A percentile compares a stretch with the other conserved stretches of the same genome.
Conservation (phyloP, 1,140 invertebrate genomes). For the Daktulosphaira vitifoliae region DNA sequence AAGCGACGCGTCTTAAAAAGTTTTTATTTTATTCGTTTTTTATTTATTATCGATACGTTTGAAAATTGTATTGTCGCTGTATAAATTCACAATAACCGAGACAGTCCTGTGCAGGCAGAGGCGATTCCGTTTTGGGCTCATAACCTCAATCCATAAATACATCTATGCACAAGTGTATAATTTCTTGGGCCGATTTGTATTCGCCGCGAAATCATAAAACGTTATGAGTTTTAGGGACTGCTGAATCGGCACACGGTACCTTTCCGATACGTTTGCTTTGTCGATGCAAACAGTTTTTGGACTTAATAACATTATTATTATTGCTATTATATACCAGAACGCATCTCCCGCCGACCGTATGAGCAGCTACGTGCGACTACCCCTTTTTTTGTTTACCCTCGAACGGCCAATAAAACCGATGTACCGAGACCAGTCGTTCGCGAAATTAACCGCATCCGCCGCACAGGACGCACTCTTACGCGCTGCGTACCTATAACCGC, state of each 20-base stretch:
- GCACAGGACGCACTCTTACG: not conserved
- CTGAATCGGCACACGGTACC: not conserved
- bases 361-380: no score
- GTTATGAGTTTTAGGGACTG: constrained; percentile 10
- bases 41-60: constrained; percentile 21
- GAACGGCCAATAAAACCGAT: constrained; percentile 25
- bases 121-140: no score
- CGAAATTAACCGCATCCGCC: constrained; percentile 17
- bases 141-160: no score
- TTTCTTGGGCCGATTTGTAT: constrained; percentile 24
- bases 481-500: no score
- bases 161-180: not conserved
- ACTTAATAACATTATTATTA: no score
- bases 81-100: constrained; percentile 22
- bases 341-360: no score
- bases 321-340: no score
- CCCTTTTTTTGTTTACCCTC: not conserved
- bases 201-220: constrained; percentile 16
- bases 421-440: constrained; percentile 2
- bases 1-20: not conserved
- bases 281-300: no score
- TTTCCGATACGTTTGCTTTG: not conserved
- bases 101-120: no score
- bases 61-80: constrained; percentile 30
- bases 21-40: not conserved